phyloP scores from a whole-genome alignment of 2,888 invertebrate genomes.

The Galerucella pusilla region DNA sequence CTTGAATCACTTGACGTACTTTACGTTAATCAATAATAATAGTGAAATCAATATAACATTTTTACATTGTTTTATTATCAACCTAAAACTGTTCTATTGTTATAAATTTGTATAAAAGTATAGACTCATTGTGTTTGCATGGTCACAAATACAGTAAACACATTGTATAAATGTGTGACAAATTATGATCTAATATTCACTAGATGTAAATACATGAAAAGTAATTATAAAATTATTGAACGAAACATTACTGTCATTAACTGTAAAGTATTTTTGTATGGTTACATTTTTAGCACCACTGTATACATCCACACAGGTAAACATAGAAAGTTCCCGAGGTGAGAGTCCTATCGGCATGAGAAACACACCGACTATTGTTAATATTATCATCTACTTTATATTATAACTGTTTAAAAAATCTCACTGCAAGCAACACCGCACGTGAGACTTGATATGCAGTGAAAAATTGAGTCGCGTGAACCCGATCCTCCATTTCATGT shows the following conservation, averaged over 20 bases:
- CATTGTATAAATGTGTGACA: no score
- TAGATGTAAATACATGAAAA: no score
- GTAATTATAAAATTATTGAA: no score
- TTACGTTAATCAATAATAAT: no score
- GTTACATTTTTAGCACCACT: neutral
- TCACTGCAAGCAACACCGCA: slow-evolving; percentile 33
- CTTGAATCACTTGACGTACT: no score
- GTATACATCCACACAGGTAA: neutral
- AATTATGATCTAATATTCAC: no score
- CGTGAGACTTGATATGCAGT: slow-evolving; percentile 22
- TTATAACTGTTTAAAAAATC: slow-evolving; percentile 22
- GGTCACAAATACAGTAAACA: no score
- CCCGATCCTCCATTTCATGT: slow-evolving; percentile 25
- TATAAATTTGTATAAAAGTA: no score
- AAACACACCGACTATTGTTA: slow-evolving; percentile 12
- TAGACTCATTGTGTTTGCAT: no score
- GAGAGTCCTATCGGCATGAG: slow-evolving; percentile 9
- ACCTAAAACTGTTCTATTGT: no score
- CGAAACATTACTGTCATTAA: neutral
- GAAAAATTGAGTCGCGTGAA: slow-evolving; percentile 28
- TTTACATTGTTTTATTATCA: no score
- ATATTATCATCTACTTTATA: slow-evolving; percentile 14
- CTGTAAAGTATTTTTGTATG: neutral
- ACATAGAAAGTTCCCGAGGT: slow-evolving; percentile 14
- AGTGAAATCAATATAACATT: no score